These are phyloP conservation scores for Mus spicilegus DNA, from an alignment of 2,113 vertebrate genomes.

Conservation along the genomic window DNA sequence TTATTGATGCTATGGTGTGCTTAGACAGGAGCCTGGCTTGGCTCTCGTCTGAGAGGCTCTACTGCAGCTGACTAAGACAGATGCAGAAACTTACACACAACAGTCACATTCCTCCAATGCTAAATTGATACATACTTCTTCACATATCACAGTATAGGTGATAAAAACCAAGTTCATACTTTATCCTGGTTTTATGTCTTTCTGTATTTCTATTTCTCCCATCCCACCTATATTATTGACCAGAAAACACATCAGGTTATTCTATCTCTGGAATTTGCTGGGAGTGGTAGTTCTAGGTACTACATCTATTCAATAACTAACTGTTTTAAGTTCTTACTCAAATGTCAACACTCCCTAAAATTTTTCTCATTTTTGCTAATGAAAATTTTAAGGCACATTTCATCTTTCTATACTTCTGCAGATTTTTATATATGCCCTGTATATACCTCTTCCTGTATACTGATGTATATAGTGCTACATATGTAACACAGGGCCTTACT, in stretches of 20 bases:
- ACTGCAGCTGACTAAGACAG: no score
- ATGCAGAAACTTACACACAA: no score
- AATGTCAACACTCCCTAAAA: not conserved
- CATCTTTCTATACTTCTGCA: not conserved
- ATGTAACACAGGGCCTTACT: not conserved
- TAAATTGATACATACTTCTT: not conserved
- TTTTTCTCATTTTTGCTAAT: constrained; percentile 20
- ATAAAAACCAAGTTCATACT: not conserved
- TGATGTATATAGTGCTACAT: not conserved
- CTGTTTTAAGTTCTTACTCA: not conserved
- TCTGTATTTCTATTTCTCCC: not conserved
- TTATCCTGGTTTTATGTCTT: not conserved
- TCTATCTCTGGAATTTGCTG: not conserved
- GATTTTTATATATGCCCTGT: not conserved
- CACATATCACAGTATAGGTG: not conserved
- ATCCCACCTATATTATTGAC: not conserved
- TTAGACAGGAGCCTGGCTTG: no score
- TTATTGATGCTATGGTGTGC: no score
- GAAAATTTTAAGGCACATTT: not conserved
- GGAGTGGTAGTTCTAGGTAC: not conserved
- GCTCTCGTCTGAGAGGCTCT: no score
- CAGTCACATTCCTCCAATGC: not conserved
- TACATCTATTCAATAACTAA: not conserved
- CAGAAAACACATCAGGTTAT: not conserved
- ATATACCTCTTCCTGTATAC: not conserved